Percentiles rank a stretch among this genome's conserved stretches.
phyloP scores from a whole-genome alignment of 1,140 invertebrate genomes.

The Lepidurus arcticus region DNA sequence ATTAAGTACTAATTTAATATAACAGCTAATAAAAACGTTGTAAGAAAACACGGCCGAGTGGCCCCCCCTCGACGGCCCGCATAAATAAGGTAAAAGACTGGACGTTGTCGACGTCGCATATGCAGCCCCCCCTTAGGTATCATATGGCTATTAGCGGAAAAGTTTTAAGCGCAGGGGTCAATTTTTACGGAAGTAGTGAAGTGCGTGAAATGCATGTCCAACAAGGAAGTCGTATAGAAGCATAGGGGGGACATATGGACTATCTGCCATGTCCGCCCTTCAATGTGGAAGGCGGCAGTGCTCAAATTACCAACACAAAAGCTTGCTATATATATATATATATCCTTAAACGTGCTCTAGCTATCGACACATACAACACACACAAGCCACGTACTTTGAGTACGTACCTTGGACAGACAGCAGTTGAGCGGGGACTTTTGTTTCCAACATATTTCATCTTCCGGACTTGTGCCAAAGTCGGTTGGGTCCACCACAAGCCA shows the following conservation, averaged over 20 bases:
- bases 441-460: not conserved
- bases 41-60: too few species aligned
- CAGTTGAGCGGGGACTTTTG: not conserved
- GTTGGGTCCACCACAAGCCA: not conserved
- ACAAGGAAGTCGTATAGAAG: constrained; percentile 9
- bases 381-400: not conserved
- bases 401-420: not conserved
- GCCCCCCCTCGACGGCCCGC: not conserved
- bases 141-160: constrained; percentile 15
- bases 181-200: constrained; percentile 20
- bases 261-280: not conserved
- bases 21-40: too few species aligned
- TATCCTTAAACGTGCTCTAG: not conserved
- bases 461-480: not conserved
- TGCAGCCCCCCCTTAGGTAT: not conserved
- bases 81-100: not conserved
- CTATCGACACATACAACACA: not conserved
- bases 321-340: not conserved
- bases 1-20: too few species aligned
- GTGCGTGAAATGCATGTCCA: constrained; percentile 21
- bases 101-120: not conserved
- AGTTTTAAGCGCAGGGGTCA: not conserved
- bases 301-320: constrained; percentile 4
- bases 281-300: not conserved
- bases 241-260: constrained; percentile 7